A percentile compares a stretch with the other conserved stretches of the same genome.
phyloP scores from a whole-genome alignment of 2,797 vertebrate species.

The Amniataba percoides region DNA sequence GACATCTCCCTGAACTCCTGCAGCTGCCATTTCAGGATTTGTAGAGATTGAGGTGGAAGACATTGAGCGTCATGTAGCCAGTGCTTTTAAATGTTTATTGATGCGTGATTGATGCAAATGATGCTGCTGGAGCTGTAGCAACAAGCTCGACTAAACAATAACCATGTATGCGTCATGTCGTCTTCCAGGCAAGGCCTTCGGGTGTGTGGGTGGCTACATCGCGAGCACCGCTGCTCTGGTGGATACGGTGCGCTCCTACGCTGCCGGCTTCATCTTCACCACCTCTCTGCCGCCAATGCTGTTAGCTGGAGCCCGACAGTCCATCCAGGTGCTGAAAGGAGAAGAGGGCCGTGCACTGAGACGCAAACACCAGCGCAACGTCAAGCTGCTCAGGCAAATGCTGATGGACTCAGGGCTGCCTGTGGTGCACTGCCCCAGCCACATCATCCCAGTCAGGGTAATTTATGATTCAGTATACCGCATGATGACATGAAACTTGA shows the following conservation, averaged over 20 bases:
- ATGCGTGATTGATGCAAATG: neutral
- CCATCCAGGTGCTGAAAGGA: constrained; percentile 90
- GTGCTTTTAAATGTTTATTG: neutral
- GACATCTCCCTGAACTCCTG: neutral
- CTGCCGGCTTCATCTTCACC: constrained; percentile 95
- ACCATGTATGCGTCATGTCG: neutral
- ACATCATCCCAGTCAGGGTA: constrained; percentile 97
- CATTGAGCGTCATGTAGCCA: neutral
- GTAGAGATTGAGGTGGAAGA: neutral
- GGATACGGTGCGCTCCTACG: constrained; percentile 92
- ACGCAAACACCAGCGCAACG: constrained; percentile 95
- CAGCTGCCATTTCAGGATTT: constrained; percentile 36
- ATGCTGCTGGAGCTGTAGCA: neutral
- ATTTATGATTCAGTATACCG: constrained; percentile 11
- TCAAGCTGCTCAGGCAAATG: constrained; percentile 96
- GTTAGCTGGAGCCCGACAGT: constrained; percentile 91
- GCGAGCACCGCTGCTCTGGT: constrained; percentile 88
- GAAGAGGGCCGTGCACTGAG: constrained; percentile 89
- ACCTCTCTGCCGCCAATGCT: constrained; percentile 97
- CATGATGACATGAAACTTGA: constrained; percentile 2
- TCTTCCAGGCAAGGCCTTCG: constrained; percentile 91
- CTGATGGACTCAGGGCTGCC: constrained; percentile 96
- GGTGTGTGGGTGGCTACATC: constrained; percentile 93
- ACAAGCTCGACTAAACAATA: neutral
- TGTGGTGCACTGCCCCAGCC: constrained; percentile 96